These are phyloP conservation scores for Camponotus fellah DNA, from an alignment of 2,888 invertebrate genomes.

Conservation along the genomic window DNA sequence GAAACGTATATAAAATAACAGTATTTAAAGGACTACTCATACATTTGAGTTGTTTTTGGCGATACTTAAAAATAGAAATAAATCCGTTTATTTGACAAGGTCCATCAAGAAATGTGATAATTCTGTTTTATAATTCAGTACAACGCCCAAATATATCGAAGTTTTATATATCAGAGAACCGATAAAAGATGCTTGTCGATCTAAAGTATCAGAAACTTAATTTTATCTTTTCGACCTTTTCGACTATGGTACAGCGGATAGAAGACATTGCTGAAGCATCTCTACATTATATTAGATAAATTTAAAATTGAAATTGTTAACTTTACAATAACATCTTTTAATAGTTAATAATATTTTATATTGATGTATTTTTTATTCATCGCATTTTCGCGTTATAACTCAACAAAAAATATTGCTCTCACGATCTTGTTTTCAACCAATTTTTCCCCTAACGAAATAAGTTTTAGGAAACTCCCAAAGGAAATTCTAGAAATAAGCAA, in stretches of 20 bases:
- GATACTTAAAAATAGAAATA: not conserved
- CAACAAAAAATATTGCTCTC: not conserved
- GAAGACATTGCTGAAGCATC: conserved; percentile 4
- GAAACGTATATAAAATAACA: conserved; percentile 21
- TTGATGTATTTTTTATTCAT: not conserved
- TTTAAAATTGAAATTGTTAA: conserved; percentile 9
- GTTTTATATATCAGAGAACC: not conserved
- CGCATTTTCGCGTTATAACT: not conserved
- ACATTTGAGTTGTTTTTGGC: not conserved
- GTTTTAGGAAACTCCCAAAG: not conserved
- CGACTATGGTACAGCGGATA: not conserved
- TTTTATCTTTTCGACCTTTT: conserved; percentile 41
- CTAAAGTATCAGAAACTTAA: conserved; percentile 38
- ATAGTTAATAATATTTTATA: not conserved
- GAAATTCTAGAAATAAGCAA: not conserved
- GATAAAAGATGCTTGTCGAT: not conserved
- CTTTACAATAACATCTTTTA: not conserved
- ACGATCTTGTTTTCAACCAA: not conserved
- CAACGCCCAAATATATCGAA: not conserved
- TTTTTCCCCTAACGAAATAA: not conserved
- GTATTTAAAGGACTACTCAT: not conserved
- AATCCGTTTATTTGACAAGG: not conserved
- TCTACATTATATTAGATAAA: not conserved
- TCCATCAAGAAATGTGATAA: not conserved
- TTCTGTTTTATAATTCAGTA: not conserved